Evolutionary conservation across 2,797 vertebrate genomes (phyloP), one percentile per base, ranked within the genome.

Genomic region (Fistularia tabacaria): DNA sequence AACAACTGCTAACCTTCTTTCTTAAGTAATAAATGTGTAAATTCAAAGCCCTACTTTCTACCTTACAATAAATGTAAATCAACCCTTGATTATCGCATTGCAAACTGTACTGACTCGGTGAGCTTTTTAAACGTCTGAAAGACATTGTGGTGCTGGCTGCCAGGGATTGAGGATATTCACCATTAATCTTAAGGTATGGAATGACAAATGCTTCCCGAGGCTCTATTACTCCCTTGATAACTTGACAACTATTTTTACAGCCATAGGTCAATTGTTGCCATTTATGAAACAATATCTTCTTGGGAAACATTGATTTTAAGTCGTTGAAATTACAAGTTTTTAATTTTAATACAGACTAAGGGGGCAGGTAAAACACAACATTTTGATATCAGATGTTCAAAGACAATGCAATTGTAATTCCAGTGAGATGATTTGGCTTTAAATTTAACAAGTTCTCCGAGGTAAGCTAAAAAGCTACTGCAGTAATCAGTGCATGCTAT

Each of bases 111-210:
- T 72, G 64, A 77, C 64, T 62, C 52, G 44, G 59, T 73, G 68
- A 43, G 58, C 64, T 62, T 74, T 50, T 61, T 38, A 71, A 82
- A 72, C 52, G 64, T 56, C 57, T 37, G 44, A 59, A 63, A 65
- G 54, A 51, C 49, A 1, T 70, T 57, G 85, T 85, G 76, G 69
- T 67, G 73, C 83, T 82, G 68, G 80, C 73, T 54, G 69, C 54
- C 51, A 40, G 60, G 50, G 49, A 47, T 61, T 68, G 64, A 63
- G 65, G 76, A 77, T 77, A 56, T 57, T 66, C 12, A 3, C 68
- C 69, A 60, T 51, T 55, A 42, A 52, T 72, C 48, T 71, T 7
- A 6, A 58, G 51, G 50, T 79, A 59, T 79, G 81, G 69, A 66
- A 51, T 0, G 0, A 60, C 65, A 64, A 66, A 25, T 13, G 13